These are phyloP conservation scores for Drosophila falleni DNA, from an alignment of 2,888 invertebrate species.

Conservation along the genomic window DNA sequence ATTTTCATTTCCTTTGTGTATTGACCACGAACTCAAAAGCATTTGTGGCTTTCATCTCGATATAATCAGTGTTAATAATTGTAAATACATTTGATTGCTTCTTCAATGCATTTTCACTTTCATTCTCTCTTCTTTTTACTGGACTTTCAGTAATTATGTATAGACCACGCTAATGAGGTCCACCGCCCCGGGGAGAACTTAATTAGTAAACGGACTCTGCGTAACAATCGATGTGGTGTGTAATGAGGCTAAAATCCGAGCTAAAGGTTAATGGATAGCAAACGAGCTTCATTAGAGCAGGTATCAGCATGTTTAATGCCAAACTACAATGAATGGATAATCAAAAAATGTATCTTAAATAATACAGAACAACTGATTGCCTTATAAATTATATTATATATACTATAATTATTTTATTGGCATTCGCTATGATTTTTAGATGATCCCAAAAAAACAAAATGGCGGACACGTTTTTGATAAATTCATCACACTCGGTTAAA, in stretches of 20 bases:
- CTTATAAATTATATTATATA: neutral
- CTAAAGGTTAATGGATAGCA: slow-evolving; percentile 65
- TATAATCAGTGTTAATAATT: slow-evolving; percentile 68
- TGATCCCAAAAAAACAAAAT: no score
- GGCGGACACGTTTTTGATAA: no score
- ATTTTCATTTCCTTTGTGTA: slow-evolving; percentile 47
- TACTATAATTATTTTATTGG: neutral
- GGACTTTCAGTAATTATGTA: slow-evolving; percentile 58
- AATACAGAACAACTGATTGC: neutral
- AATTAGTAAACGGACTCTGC: slow-evolving; percentile 61
- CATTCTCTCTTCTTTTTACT: slow-evolving; percentile 7
- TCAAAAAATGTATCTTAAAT: neutral
- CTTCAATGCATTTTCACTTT: slow-evolving; percentile 29
- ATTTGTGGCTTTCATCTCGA: slow-evolving; percentile 45
- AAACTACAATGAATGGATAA: slow-evolving; percentile 2
- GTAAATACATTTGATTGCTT: slow-evolving; percentile 61
- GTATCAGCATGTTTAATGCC: slow-evolving; percentile 4
- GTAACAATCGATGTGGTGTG: slow-evolving; percentile 52
- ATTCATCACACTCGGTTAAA: no score
- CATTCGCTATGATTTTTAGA: neutral
- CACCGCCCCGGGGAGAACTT: slow-evolving; percentile 43
- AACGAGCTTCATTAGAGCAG: slow-evolving; percentile 54
- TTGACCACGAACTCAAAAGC: slow-evolving; percentile 27
- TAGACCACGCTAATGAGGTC: slow-evolving; percentile 62
- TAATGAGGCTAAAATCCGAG: slow-evolving; percentile 61